Conservation (phyloP, 1,140 invertebrate genomes). For the Sinonovacula constricta region DNA sequence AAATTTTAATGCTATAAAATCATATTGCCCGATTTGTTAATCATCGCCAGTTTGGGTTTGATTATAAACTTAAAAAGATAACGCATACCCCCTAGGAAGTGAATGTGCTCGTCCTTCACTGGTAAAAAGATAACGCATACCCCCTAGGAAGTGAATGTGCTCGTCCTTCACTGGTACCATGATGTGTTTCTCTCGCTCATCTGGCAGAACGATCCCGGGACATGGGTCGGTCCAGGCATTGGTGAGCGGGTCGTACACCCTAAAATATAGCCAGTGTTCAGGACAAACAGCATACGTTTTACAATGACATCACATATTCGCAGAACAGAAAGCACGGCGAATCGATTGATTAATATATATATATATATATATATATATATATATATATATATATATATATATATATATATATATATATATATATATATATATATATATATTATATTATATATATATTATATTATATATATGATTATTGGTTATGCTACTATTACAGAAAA, state of each 20-base stretch:
- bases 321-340: too few relatives aligned
- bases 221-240: slow-evolving; percentile 36
- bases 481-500: too few relatives aligned
- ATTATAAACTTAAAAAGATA: too few relatives aligned
- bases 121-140: too few relatives aligned
- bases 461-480: too few relatives aligned
- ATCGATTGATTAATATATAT: too few relatives aligned
- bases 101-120: slow-evolving; percentile 48
- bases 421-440: neutral
- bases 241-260: slow-evolving; percentile 42
- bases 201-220: slow-evolving; percentile 44
- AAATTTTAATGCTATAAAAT: neutral
- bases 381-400: slow-evolving; percentile 4
- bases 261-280: slow-evolving; percentile 4
- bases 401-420: slow-evolving; percentile 9
- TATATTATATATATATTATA: neutral
- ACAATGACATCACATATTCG: too few relatives aligned
- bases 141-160: slow-evolving; percentile 54
- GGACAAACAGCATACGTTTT: too few relatives aligned
- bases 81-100: slow-evolving; percentile 57
- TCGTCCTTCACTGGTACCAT: slow-evolving; percentile 54
- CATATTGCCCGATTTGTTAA: too few relatives aligned
- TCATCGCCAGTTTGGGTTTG: too few relatives aligned
- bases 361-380: slow-evolving; percentile 15
- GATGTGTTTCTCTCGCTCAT: slow-evolving; percentile 59